phyloP scores from a whole-genome alignment of 2,888 invertebrate genomes.

The Nephrotoma guestfalica region DNA sequence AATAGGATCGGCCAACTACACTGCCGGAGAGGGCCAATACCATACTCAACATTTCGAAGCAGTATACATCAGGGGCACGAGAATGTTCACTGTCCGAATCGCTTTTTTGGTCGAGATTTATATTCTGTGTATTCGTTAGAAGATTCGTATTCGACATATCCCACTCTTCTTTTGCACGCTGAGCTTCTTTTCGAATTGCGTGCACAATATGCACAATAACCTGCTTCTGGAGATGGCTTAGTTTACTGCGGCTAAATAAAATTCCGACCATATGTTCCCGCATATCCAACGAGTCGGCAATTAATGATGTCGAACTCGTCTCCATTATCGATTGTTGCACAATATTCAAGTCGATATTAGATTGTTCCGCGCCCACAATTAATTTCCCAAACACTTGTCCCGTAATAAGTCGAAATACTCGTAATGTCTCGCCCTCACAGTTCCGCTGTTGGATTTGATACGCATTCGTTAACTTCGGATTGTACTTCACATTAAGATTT shows the following conservation, averaged over 20 bases:
- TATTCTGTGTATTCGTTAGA: slow-evolving; percentile 10
- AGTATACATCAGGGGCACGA: slow-evolving; percentile 65
- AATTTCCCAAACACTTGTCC: slow-evolving; percentile 85
- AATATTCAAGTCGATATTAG: slow-evolving; percentile 31
- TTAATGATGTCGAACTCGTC: slow-evolving; percentile 23
- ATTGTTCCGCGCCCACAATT: slow-evolving; percentile 38
- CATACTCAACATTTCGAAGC: slow-evolving; percentile 95
- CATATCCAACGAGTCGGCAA: slow-evolving; percentile 49
- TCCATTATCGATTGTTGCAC: slow-evolving; percentile 21
- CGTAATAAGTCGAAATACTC: slow-evolving; percentile 83
- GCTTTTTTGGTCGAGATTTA: slow-evolving; percentile 23
- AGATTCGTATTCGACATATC: slow-evolving; percentile 40
- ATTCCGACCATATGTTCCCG: slow-evolving; percentile 95
- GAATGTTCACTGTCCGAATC: slow-evolving; percentile 22
- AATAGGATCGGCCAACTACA: slow-evolving; percentile 73
- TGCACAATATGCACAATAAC: slow-evolving; percentile 81
- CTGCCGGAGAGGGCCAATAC: slow-evolving; percentile 86
- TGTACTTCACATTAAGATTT: slow-evolving; percentile 17
- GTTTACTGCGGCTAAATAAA: slow-evolving; percentile 81
- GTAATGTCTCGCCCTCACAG: slow-evolving; percentile 80
- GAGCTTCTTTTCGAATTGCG: slow-evolving; percentile 80
- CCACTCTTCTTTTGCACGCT: slow-evolving; percentile 82
- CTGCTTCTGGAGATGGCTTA: slow-evolving; percentile 86
- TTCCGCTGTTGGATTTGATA: slow-evolving; percentile 61
- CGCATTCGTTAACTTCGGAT: slow-evolving; percentile 26